Evolutionary conservation across 1,140 invertebrate species (phyloP), one percentile per base, ranked within the genome.

Genomic region (Steinernema feltiae): DNA sequence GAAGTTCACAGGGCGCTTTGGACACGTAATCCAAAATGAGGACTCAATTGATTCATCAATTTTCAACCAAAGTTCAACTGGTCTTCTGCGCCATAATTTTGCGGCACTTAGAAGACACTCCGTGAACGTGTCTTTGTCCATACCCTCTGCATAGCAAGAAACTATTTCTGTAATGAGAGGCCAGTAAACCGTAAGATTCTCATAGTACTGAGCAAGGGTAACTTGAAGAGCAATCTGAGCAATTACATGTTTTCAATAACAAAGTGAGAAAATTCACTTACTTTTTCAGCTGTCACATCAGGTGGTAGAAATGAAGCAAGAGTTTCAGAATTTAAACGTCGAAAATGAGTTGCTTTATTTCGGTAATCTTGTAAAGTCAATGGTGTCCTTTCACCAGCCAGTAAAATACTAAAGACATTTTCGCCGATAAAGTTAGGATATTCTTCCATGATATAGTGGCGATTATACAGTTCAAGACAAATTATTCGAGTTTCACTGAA

Each of bases 101-200:
- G n/a, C n/a, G n/a, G n/a, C n/a, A n/a, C n/a, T n/a, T n/a, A n/a
- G n/a, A n/a, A n/a, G n/a, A n/a, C n/a, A n/a, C n/a, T 29, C 41
- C 78, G 76, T 78, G 73, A 79, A 79, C 21, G 24, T 30, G 32
- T 79, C 78, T 32, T 74, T 78, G 12, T 72, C 30, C 76, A 78
- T 78, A 1, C 69, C 78, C n/a, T 63, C 35, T 1, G 78, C 78
- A 30, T 30, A 79, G 7, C 71, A 32, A 1, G 41, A 27, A 18
- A 78, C 32, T 0, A 79, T 30, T 72, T 79, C 78, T 30, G 74
- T 48, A 12, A 79, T 46, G 29, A 70, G 63, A 48, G 63, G 63
- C 78, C 78, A 79, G 1, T 77, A 48, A 7, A 53, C 32, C 1
- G 75, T 76, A 30, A 79, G 75, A 17, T 72, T 63, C 3, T 74